These are phyloP conservation scores for Lerema accius DNA, from an alignment of 1,140 invertebrate species.

Conservation along the genomic window DNA sequence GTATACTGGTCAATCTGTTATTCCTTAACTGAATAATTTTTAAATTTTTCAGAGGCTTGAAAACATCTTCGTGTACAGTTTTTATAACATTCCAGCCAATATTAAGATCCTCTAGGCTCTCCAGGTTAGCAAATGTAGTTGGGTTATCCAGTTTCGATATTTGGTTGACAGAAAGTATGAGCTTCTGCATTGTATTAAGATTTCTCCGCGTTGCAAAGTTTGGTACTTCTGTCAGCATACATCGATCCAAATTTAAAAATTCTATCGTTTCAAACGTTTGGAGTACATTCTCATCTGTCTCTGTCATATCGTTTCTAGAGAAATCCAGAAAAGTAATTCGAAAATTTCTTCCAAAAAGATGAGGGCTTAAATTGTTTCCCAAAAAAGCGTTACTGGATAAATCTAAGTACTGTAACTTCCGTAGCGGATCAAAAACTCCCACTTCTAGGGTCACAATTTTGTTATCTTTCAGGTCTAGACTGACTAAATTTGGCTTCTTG, in stretches of 20 bases:
- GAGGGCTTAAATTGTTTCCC: conserved; percentile 48
- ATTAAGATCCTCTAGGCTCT: conserved; percentile 53
- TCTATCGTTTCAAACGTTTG: conserved; percentile 49
- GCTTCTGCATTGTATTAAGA: conserved; percentile 52
- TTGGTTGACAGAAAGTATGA: conserved; percentile 56
- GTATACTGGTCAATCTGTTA: conserved; percentile 57
- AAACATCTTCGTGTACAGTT: conserved; percentile 48
- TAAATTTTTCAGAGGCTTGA: conserved; percentile 54
- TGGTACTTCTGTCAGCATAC: conserved; percentile 54
- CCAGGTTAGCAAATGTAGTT: conserved; percentile 39
- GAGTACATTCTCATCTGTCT: conserved; percentile 48
- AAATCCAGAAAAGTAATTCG: conserved; percentile 53
- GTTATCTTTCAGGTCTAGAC: conserved; percentile 61
- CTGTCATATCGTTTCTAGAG: conserved; percentile 64
- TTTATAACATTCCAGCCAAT: conserved; percentile 57
- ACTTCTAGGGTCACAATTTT: conserved; percentile 44
- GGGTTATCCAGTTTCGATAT: conserved; percentile 47
- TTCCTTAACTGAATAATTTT: conserved; percentile 52
- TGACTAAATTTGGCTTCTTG: conserved; percentile 47
- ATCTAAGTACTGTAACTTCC: conserved; percentile 54
- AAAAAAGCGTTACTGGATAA: conserved; percentile 55
- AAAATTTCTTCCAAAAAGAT: conserved; percentile 52
- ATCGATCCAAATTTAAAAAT: conserved; percentile 55
- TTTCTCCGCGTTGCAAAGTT: conserved; percentile 50
- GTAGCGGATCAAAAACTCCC: conserved; percentile 60